A percentile compares a stretch with the other conserved stretches of the same genome.
phyloP scores from a whole-genome alignment of 2,888 invertebrate species.

The Linnaemya tessellans region DNA sequence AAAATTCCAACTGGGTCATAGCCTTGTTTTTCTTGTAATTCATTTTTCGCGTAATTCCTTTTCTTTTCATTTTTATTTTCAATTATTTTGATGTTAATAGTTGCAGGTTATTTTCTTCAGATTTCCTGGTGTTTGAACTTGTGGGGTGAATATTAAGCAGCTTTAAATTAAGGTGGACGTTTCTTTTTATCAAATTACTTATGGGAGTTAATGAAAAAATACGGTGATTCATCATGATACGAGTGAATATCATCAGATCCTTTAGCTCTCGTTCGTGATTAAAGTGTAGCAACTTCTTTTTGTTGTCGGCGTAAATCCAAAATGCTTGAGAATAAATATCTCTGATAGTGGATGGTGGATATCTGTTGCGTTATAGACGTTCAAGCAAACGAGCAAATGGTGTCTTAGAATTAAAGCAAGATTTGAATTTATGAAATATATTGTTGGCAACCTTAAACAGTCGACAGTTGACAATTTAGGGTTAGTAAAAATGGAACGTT shows the following conservation, averaged over 20 bases:
- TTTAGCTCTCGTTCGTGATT: not conserved
- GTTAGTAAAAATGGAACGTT: too few species aligned
- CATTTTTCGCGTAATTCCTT: slow-evolving; percentile 11
- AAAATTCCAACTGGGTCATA: slow-evolving; percentile 12
- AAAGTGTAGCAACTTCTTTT: not conserved
- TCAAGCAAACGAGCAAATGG: too few species aligned
- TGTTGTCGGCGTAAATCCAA: not conserved
- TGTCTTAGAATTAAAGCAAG: too few species aligned
- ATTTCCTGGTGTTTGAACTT: slow-evolving; percentile 53
- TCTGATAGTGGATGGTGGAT: too few species aligned
- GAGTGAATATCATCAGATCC: not conserved
- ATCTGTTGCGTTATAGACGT: too few species aligned
- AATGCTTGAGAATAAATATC: too few species aligned
- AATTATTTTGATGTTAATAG: slow-evolving; percentile 10
- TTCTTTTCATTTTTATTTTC: slow-evolving; percentile 29
- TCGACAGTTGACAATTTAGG: too few species aligned
- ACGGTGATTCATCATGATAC: not conserved
- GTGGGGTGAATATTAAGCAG: slow-evolving; percentile 11
- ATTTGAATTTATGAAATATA: too few species aligned
- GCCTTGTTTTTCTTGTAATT: not conserved
- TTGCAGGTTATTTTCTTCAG: not conserved
- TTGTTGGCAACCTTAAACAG: too few species aligned
- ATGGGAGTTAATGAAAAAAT: not conserved
- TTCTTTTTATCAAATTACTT: slow-evolving; percentile 12
- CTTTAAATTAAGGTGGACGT: slow-evolving; percentile 5